These are phyloP conservation scores for Neopipo cinnamomea DNA, from an alignment of 2,113 vertebrate genomes.

Conservation along the genomic window DNA sequence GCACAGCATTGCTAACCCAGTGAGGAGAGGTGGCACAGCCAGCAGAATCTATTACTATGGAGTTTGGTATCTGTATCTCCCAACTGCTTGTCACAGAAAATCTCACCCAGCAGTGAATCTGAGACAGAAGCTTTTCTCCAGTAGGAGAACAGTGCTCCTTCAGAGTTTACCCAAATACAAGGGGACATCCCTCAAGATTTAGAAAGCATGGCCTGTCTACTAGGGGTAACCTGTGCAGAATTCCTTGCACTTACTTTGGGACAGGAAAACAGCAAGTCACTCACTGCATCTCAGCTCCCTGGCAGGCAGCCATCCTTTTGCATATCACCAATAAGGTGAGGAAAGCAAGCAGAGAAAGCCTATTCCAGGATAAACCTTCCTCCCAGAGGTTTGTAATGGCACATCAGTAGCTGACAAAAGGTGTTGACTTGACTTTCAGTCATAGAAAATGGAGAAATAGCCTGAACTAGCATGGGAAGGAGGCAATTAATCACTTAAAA, in stretches of 20 bases:
- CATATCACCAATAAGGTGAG: not conserved
- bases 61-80: not conserved
- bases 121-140: not conserved
- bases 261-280: not conserved
- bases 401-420: not conserved
- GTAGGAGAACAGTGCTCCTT: not conserved
- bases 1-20: not conserved
- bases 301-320: not conserved
- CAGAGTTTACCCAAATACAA: not conserved
- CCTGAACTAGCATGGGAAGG: not conserved
- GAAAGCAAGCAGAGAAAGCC: not conserved
- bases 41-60: not conserved
- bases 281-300: not conserved
- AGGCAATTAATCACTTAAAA: not conserved
- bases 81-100: not conserved
- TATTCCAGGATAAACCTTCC: not conserved
- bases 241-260: not conserved
- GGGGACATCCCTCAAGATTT: not conserved
- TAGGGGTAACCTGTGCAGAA: not conserved
- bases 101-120: not conserved
- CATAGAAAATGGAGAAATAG: not conserved
- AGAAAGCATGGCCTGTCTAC: not conserved
- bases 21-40: not conserved
- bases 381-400: not conserved
- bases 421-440: not conserved